phyloP scores from a whole-genome alignment of 2,113 vertebrate species.

The Quiscalus mexicanus region DNA sequence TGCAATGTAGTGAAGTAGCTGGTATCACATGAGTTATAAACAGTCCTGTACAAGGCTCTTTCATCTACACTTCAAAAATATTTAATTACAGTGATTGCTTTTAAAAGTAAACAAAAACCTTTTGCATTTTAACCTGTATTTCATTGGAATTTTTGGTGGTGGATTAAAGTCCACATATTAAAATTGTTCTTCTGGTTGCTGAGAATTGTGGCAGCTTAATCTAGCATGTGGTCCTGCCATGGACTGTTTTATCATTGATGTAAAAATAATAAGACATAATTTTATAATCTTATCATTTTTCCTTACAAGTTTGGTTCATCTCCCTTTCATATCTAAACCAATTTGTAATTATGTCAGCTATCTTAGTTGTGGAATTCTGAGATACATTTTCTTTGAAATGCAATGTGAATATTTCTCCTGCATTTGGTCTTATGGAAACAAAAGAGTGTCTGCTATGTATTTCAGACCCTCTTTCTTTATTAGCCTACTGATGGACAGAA shows the following conservation, averaged over 20 bases:
- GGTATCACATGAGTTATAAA: neutral
- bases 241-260: neutral
- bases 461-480: neutral
- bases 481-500: neutral
- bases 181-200: neutral
- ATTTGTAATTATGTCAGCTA: neutral
- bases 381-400: neutral
- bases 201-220: neutral
- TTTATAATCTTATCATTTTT: neutral
- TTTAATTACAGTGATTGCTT: neutral
- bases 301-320: neutral
- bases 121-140: neutral
- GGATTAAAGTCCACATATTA: neutral
- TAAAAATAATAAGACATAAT: neutral
- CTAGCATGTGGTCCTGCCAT: neutral
- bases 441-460: neutral
- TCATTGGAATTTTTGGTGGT: neutral
- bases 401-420: fast-evolving
- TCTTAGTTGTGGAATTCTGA: neutral
- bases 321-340: neutral
- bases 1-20: slow-evolving; percentile 24
- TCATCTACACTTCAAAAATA: slow-evolving; percentile 6
- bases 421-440: neutral
- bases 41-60: neutral
- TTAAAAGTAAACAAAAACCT: neutral